Evolutionary conservation across 2,797 vertebrate genomes (phyloP).

Genomic region (Spheniscus humboldti): DNA sequence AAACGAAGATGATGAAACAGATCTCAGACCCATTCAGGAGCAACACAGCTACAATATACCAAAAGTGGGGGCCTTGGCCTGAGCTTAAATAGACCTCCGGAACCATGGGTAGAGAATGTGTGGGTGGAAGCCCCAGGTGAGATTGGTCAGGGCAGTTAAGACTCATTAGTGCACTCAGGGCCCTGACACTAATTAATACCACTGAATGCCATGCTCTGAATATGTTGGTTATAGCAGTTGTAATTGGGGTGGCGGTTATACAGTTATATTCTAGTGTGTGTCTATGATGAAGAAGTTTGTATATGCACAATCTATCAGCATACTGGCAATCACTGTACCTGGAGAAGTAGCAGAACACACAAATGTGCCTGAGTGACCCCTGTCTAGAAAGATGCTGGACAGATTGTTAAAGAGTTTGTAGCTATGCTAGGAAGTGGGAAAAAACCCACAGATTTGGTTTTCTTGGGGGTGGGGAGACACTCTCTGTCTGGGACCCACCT

Average conservation of each 20-base stretch:
- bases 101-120: too few species aligned
- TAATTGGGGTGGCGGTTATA: background rate
- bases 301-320: too few species aligned
- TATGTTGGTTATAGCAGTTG: background rate
- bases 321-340: background rate
- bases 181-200: background rate
- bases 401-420: background rate
- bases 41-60: background rate
- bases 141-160: background rate
- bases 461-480: background rate
- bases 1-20: background rate
- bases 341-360: background rate
- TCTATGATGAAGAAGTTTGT: background rate
- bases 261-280: background rate
- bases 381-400: background rate
- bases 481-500: background rate
- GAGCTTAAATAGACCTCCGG: background rate
- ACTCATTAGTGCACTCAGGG: background rate
- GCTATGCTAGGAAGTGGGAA: background rate
- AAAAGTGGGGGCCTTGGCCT: background rate
- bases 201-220: background rate
- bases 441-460: background rate
- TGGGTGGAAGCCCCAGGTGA: background rate
- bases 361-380: background rate
- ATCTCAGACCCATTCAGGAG: background rate